Percentiles rank a stretch among this genome's conserved stretches.
phyloP scores from a whole-genome alignment of 2,888 invertebrate species.

The Epinotia ramella region DNA sequence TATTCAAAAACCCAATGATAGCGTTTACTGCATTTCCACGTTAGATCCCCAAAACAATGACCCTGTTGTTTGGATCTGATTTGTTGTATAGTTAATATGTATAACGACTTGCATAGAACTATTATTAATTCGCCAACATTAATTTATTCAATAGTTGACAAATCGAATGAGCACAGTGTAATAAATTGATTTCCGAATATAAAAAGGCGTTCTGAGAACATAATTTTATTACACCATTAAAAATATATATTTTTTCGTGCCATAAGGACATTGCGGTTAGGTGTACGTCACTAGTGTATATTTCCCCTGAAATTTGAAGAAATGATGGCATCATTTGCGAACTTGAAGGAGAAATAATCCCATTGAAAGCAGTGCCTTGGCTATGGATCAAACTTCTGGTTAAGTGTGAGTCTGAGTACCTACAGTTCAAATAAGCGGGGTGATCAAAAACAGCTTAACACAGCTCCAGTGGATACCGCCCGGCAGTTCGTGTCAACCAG shows the following conservation, averaged over 20 bases:
- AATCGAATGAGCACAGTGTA: conserved; percentile 17
- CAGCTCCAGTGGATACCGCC: too few relatives aligned
- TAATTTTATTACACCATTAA: conserved; percentile 32
- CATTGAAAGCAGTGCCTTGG: too few relatives aligned
- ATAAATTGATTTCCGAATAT: conserved; percentile 9
- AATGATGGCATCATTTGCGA: not conserved
- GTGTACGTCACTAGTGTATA: conserved; percentile 16
- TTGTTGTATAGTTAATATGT: not conserved
- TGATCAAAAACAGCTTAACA: too few relatives aligned
- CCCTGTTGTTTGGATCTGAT: not conserved
- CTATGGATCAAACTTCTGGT: too few relatives aligned
- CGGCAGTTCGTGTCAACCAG: too few relatives aligned
- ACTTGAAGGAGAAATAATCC: not conserved
- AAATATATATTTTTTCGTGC: conserved; percentile 10
- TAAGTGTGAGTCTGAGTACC: too few relatives aligned
- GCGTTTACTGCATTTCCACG: not conserved
- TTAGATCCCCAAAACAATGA: too few relatives aligned
- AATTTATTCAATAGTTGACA: conserved; percentile 24
- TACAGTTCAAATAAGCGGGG: too few relatives aligned
- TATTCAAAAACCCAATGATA: too few relatives aligned
- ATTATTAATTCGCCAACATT: not conserved
- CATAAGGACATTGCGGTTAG: conserved; percentile 25
- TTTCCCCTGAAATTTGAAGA: conserved; percentile 28
- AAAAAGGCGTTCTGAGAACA: conserved; percentile 34
- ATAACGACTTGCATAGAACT: not conserved